Base-by-base conservation (phyloP, 2,113 vertebrate species). In the Sialia sialis region DNA sequence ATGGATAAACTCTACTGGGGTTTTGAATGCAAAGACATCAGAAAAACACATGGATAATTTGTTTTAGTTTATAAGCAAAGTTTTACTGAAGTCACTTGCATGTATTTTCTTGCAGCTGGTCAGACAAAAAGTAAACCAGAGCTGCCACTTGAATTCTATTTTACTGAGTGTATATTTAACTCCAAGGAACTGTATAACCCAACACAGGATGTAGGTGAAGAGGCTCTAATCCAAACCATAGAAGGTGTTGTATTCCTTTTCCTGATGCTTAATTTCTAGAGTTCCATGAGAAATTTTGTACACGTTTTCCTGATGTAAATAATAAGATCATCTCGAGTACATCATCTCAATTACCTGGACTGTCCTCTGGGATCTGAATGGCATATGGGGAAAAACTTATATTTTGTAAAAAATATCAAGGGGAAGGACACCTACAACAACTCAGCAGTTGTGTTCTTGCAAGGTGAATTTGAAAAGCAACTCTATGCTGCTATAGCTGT, bases 261-360 rank as follows among this genome's bases (percentile, higher is more conserved):
- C 78, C 92, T 92, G 77, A 90, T 83, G 59, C 69, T 80, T 77
- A 92, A 69, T 77, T 94, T 91, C 78, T 80, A 62, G 26, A 67
- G 78, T 79, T 66, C 85, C 69, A n/a, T 80, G 74, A 70, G 96
- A 96, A 96, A 89, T 86, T 94, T 72, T 84, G 94, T 87, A 94
- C 90, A 92, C 74, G 34, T 94, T 98, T 98, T 96, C 96, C 96
- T 90, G 92, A 93, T 97, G 96, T 97, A 83, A 78, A 75, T 76
- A 67, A 95, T 92, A 98, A 97, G 97, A 98, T 98, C 97, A 98
- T 96, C 93, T 97, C 96, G 96, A 98, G 98, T 98, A 95, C 96
- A 94, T 74, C 13, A 39, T 13, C 39, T 39, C 39, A 39, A 69
- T 97, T 98, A 97, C 91, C 97, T 97, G 98, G 96, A 49, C 74